phyloP scores from a whole-genome alignment of 2,888 invertebrate species.

The Leuctra nigra region DNA sequence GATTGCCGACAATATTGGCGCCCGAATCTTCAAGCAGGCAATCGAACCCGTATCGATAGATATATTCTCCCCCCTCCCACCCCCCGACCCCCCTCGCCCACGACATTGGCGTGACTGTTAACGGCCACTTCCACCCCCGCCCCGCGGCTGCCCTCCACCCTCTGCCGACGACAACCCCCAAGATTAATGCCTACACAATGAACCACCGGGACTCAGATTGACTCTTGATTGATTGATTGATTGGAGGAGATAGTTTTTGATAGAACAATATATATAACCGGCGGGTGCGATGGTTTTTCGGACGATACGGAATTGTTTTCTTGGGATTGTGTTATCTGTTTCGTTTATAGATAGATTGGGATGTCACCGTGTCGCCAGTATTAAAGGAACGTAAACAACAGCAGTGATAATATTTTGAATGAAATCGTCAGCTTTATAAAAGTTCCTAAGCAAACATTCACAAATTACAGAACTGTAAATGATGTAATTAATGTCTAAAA shows the following conservation, averaged over 20 bases:
- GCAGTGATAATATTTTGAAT: no score
- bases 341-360: no score
- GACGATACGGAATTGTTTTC: no score
- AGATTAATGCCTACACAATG: slow-evolving; percentile 18
- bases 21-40: slow-evolving; percentile 3
- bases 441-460: no score
- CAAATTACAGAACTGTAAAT: no score
- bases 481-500: no score
- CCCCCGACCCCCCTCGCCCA: neutral
- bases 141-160: neutral
- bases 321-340: no score
- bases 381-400: no score
- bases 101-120: neutral
- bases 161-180: slow-evolving; percentile 16
- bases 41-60: neutral
- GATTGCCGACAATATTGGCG: slow-evolving; percentile 1
- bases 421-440: no score
- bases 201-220: slow-evolving; percentile 11
- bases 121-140: slow-evolving; percentile 7
- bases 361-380: no score
- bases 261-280: slow-evolving; percentile 16
- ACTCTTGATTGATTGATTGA: slow-evolving; percentile 18
- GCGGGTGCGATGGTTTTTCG: no score
- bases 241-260: slow-evolving; percentile 18
- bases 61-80: neutral